Evolutionary conservation across 2,797 vertebrate species (phyloP), one percentile per base, ranked within the genome.

Genomic region (Myripristis murdjan): DNA sequence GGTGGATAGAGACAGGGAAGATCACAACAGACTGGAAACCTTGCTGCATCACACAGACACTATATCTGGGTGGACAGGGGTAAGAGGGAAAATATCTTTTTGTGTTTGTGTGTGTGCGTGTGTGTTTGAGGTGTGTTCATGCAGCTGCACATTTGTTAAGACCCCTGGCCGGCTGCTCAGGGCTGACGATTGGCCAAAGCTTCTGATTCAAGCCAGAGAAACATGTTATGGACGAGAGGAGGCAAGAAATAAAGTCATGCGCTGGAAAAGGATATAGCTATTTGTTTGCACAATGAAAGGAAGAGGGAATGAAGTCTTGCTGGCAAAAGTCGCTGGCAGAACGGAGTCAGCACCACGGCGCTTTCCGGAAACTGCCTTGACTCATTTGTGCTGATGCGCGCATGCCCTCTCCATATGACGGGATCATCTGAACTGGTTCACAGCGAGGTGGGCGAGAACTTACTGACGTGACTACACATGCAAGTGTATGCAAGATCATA

Each of bases 211-310:
- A 59, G 46, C 20, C 41, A 62, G 8, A 11, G 47, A 70, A 24
- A 67, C 1, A 59, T 59, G 73, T 66, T 23, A 16, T 41, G 47
- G 58, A 60, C 37, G 67, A 79, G 41, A 64, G 51, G 75, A 44
- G 37, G 61, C 49, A 64, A 54, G 24, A 44, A 61, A 49, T 49
- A 66, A 58, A 26, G 33, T 3, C 37, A 35, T 8, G 46, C 5
- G 47, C 43, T 64, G 63, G 70, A 60, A 74, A 46, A 28, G 0
- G n/a, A 82, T 68, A 46, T 2, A 6, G 24, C 23, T 58, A 75
- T 82, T 77, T 81, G 61, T 69, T 79, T 81, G 73, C 74, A 84
- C 63, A 72, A 78, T 69, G 59, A 52, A n/a, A 48, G 71, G 81
- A 77, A 60, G 37, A 74, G 66, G 75, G 61, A 66, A 55, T 39